Conservation (phyloP, 2,888 invertebrate species). For the Dastarcus helophoroides region DNA sequence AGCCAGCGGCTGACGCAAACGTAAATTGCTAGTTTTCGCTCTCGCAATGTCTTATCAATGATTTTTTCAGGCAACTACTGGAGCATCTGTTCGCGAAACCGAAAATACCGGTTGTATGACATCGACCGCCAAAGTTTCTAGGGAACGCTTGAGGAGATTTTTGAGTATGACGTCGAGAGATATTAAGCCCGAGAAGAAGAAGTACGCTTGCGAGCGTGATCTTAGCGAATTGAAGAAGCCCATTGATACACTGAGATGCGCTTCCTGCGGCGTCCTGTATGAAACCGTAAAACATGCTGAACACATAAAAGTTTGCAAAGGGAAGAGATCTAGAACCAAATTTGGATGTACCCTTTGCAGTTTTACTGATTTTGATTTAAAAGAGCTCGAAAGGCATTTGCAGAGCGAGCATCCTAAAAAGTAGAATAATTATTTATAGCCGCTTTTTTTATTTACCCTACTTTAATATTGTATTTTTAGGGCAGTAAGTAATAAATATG, state of each 20-base stretch:
- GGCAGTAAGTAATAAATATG: too few species aligned
- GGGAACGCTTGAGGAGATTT: conserved; percentile 24
- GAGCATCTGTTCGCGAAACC: too few species aligned
- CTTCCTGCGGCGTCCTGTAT: conserved; percentile 25
- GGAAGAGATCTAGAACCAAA: conserved; percentile 18
- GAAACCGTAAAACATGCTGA: conserved; percentile 21
- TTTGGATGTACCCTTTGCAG: conserved; percentile 30
- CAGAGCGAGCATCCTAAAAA: conserved; percentile 15
- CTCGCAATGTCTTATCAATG: too few species aligned
- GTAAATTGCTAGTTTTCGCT: background rate
- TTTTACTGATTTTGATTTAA: conserved; percentile 24
- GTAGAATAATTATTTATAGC: too few species aligned
- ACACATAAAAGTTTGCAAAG: conserved; percentile 25
- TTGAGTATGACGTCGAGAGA: conserved; percentile 25
- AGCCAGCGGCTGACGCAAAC: background rate
- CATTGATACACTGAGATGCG: conserved; percentile 29
- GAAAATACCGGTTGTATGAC: background rate
- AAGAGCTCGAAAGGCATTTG: conserved; percentile 26
- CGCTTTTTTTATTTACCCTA: too few species aligned
- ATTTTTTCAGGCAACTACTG: too few species aligned
- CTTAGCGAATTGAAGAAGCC: conserved; percentile 22
- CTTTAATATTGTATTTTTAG: background rate
- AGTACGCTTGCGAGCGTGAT: conserved; percentile 21
- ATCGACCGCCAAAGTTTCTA: conserved; percentile 2
- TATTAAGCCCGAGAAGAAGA: conserved; percentile 17